Evolutionary conservation across 2,888 invertebrate species (phyloP).

Genomic region (Chrysolina haemoptera): DNA sequence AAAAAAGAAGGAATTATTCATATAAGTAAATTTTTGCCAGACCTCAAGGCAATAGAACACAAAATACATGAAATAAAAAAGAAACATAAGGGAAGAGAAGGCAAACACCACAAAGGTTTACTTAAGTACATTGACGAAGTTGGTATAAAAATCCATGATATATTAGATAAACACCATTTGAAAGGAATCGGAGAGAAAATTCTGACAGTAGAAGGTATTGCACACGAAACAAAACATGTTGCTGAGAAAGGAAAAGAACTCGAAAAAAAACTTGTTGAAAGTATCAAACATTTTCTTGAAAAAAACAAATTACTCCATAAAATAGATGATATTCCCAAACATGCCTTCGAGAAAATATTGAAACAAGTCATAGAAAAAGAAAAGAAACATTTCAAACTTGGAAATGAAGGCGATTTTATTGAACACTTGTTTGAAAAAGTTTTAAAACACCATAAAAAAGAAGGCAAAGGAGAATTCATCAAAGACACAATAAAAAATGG

Average conservation of each 20-base stretch:
- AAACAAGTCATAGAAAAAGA: not conserved
- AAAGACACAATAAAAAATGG: not conserved
- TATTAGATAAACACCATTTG: not conserved
- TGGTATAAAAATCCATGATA: not conserved
- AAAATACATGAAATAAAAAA: not conserved
- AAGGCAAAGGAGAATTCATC: not conserved
- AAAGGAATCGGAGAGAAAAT: not conserved
- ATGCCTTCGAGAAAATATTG: not conserved
- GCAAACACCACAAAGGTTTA: not conserved
- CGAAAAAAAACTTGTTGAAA: not conserved
- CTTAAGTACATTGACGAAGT: not conserved
- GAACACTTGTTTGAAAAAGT: not conserved
- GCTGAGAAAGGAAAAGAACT: not conserved
- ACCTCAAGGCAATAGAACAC: not conserved
- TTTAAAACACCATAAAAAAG: not conserved
- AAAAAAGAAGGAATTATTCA: not conserved
- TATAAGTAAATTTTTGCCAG: not conserved
- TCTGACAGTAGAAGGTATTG: not conserved
- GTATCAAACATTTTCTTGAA: not conserved
- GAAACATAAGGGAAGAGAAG: not conserved
- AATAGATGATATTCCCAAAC: not conserved
- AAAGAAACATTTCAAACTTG: not conserved
- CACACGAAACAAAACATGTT: not conserved
- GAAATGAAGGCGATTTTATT: not conserved
- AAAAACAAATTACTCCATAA: not conserved